Conservation (phyloP, 2,888 invertebrate genomes). For the Sycophila texana region DNA sequence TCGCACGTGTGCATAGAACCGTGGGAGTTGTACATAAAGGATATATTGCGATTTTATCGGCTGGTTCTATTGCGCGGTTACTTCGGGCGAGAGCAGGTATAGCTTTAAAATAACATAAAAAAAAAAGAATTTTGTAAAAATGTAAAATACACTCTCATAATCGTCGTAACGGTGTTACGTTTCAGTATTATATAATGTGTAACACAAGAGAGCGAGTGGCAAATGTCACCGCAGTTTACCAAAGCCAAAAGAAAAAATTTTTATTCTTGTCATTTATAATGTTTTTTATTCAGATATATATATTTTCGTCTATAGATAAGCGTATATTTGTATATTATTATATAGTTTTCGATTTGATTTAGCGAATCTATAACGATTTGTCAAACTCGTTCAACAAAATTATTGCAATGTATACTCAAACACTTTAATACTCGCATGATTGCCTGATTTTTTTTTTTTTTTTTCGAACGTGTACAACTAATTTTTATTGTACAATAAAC, state of each 20-base stretch:
- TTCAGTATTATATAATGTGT: slow-evolving; percentile 42
- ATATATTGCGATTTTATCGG: slow-evolving; percentile 15
- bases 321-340: background rate
- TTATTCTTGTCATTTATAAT: slow-evolving; percentile 10
- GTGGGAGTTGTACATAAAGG: slow-evolving; percentile 6
- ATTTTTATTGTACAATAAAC: too few species aligned
- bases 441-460: too few species aligned
- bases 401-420: too few species aligned
- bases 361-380: too few species aligned
- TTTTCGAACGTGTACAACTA: too few species aligned
- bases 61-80: background rate
- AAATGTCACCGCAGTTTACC: slow-evolving; percentile 15
- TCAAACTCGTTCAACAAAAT: too few species aligned
- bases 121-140: slow-evolving; percentile 38
- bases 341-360: background rate
- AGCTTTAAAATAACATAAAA: slow-evolving; percentile 30
- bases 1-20: background rate
- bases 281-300: background rate
- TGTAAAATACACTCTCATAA: slow-evolving; percentile 13
- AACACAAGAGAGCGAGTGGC: background rate
- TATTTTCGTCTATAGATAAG: slow-evolving; percentile 16
- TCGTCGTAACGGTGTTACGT: slow-evolving; percentile 31
- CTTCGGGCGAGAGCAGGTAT: slow-evolving; percentile 25
- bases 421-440: too few species aligned
- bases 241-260: slow-evolving; percentile 17